phyloP scores from a whole-genome alignment of 2,888 invertebrate species.

The Therioaphis trifolii region DNA sequence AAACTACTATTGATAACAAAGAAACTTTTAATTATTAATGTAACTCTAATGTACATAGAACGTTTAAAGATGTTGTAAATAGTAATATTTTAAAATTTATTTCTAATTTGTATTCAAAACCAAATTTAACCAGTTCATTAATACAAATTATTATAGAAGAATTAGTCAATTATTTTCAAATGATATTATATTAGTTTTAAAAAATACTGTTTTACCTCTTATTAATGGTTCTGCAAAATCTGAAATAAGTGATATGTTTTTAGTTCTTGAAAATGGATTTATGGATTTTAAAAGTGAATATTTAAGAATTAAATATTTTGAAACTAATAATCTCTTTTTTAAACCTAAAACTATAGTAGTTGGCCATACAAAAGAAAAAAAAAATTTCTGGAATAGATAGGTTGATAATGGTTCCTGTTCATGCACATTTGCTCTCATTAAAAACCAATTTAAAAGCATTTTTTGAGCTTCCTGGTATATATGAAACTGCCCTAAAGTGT shows the following conservation, averaged over 20 bases:
- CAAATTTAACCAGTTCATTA: neutral
- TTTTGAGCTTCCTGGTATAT: slow-evolving; percentile 1
- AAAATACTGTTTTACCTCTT: neutral
- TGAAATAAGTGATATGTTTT: neutral
- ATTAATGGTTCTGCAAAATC: neutral
- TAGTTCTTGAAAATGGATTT: neutral
- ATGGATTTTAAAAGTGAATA: neutral
- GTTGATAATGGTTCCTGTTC: neutral
- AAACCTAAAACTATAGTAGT: neutral
- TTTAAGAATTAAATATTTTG: neutral
- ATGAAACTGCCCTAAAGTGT: neutral
- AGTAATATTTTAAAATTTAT: neutral
- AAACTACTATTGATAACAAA: too few relatives aligned
- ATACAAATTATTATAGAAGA: neutral
- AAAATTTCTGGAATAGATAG: neutral
- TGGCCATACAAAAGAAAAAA: slow-evolving; percentile 2
- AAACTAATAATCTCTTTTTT: neutral
- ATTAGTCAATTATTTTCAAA: neutral
- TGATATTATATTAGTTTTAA: neutral
- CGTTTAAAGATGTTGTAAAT: neutral
- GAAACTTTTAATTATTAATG: too few relatives aligned
- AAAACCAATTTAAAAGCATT: neutral
- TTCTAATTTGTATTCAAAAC: neutral
- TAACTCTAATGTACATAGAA: too few relatives aligned
- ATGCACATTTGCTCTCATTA: neutral